Conservation (phyloP, 2,797 vertebrate genomes). For the Sebastes hubbsi region DNA sequence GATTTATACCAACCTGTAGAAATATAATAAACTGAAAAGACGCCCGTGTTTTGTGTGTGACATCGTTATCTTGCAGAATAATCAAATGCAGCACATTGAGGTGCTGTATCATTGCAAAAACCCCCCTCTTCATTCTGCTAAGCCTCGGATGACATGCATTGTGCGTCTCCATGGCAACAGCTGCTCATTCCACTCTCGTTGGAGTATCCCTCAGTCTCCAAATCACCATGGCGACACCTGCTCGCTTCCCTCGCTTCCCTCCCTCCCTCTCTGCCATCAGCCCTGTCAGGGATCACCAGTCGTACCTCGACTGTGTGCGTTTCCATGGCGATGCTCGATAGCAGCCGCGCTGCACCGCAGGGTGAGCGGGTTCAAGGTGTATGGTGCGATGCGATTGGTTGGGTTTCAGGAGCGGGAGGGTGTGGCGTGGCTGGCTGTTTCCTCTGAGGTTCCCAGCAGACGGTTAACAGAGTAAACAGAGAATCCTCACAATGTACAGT, state of each 20-base stretch:
- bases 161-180: conserved; percentile 66
- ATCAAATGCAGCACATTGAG: neutral
- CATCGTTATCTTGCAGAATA: neutral
- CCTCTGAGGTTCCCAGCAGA: neutral
- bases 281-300: conserved; percentile 38
- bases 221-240: conserved; percentile 65
- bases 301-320: conserved; percentile 31
- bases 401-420: neutral
- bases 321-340: conserved; percentile 46
- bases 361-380: neutral
- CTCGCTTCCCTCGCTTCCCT: neutral
- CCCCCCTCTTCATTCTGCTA: neutral
- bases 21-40: neutral
- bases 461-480: neutral
- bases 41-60: neutral
- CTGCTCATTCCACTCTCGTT: conserved; percentile 25
- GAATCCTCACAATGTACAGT: neutral
- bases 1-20: neutral
- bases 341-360: neutral
- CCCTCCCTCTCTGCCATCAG: neutral
- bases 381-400: conserved; percentile 25
- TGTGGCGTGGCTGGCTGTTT: neutral
- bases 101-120: conserved; percentile 17
- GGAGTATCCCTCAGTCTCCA: conserved; percentile 47
- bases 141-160: conserved; percentile 58